Percentiles rank a stretch among this genome's conserved stretches.
Evolutionary conservation across 2,797 vertebrate genomes (phyloP).

Genomic region (Gallinago stenura): DNA sequence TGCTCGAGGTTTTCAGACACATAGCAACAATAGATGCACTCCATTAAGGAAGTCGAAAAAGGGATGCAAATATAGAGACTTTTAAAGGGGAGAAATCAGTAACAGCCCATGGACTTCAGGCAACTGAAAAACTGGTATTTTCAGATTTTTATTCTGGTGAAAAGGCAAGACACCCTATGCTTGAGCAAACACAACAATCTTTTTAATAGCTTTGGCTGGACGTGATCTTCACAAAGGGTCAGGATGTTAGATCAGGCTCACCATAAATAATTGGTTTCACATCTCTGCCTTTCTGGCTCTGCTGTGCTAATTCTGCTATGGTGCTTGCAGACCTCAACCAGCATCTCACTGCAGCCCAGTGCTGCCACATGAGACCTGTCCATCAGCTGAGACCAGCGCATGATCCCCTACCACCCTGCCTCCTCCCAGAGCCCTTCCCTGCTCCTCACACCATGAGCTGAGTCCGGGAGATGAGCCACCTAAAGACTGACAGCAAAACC

Average conservation of each 20-base stretch:
- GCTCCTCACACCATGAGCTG: fast-evolving
- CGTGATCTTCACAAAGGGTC: neutral
- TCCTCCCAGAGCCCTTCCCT: neutral
- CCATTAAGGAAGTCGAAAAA: neutral
- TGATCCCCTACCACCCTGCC: neutral
- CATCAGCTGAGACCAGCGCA: neutral
- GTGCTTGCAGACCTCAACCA: neutral
- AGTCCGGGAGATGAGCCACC: neutral
- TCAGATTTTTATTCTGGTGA: neutral
- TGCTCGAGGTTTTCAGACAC: neutral
- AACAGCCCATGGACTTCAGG: neutral
- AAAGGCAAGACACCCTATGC: neutral
- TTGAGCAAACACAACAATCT: neutral
- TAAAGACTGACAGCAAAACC: neutral
- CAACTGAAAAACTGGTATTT: neutral
- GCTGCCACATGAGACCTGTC: neutral
- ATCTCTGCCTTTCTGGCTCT: neutral
- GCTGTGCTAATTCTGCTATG: neutral
- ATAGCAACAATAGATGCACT: neutral
- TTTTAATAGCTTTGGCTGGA: neutral
- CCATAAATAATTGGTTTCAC: neutral
- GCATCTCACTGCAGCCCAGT: neutral
- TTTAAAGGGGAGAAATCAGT: neutral
- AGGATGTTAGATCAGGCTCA: neutral
- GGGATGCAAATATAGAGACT: neutral